These are phyloP conservation scores for Bucorvus abyssinicus DNA, from an alignment of 2,797 vertebrate genomes.

Conservation along the genomic window DNA sequence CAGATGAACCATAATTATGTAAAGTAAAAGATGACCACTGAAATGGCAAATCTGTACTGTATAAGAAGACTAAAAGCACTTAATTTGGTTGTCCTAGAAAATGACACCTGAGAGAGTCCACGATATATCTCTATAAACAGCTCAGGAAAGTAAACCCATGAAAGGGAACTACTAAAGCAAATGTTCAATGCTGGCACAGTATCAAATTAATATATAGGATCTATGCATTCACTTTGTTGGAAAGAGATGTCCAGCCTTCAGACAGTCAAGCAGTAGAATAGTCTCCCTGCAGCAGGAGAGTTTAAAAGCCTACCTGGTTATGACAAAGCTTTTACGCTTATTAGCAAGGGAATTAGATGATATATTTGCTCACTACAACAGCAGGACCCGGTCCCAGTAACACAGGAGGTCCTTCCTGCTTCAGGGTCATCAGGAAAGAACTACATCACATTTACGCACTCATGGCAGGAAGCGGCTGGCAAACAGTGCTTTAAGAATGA, in stretches of 20 bases:
- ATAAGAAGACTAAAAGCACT: neutral
- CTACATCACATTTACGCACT: neutral
- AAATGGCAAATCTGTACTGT: neutral
- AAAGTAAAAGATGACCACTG: neutral
- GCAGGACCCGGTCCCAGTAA: neutral
- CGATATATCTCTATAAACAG: neutral
- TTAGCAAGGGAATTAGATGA: neutral
- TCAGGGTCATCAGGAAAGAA: neutral
- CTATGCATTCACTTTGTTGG: neutral
- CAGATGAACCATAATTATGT: neutral
- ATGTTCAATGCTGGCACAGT: neutral
- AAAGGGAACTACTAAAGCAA: neutral
- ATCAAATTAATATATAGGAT: neutral
- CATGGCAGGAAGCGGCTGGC: neutral
- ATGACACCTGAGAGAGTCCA: neutral
- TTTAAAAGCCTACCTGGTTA: neutral
- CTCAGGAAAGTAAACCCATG: neutral
- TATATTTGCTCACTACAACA: neutral
- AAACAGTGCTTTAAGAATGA: neutral
- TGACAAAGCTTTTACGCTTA: neutral
- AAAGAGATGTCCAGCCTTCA: neutral
- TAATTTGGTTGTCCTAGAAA: neutral
- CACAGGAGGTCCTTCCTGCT: neutral
- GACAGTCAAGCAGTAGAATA: neutral
- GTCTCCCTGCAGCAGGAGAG: neutral